Evolutionary conservation across 1,140 invertebrate species (phyloP).

Genomic region (Pogonomyrmex californicus): DNA sequence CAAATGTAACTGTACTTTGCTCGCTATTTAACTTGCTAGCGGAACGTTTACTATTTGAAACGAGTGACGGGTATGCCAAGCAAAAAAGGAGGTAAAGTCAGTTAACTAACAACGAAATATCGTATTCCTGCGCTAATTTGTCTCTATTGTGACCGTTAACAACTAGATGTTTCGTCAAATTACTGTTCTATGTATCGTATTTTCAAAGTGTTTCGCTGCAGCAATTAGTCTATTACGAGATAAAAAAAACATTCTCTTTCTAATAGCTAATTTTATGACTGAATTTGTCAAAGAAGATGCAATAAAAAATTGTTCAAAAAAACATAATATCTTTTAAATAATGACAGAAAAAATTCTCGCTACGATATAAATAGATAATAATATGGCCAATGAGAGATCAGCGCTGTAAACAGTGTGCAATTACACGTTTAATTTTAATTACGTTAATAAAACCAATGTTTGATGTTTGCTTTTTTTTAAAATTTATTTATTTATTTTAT

Average conservation of each 20-base stretch:
- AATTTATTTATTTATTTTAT: no score
- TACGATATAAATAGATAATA: no score
- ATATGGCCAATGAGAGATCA: no score
- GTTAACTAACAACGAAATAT: constrained; percentile 61
- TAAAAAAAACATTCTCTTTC: constrained; percentile 29
- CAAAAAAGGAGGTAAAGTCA: constrained; percentile 54
- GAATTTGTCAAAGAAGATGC: not conserved
- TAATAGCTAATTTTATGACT: not conserved
- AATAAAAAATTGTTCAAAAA: not conserved
- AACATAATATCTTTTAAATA: not conserved
- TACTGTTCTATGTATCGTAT: constrained; percentile 52
- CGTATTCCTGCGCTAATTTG: constrained; percentile 61
- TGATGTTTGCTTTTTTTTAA: no score
- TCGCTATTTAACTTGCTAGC: constrained; percentile 40
- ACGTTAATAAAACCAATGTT: no score
- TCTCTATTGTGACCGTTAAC: constrained; percentile 66
- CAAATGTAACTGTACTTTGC: constrained; percentile 39
- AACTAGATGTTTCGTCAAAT: constrained; percentile 55
- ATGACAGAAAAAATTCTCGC: no score
- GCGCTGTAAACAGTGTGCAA: no score
- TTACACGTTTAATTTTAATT: no score
- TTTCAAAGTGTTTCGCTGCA: constrained; percentile 45
- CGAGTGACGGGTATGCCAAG: constrained; percentile 10
- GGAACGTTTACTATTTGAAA: constrained; percentile 37
- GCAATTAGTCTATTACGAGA: constrained; percentile 48